phyloP scores from a whole-genome alignment of 2,113 vertebrate genomes.

The Serilophus lunatus region DNA sequence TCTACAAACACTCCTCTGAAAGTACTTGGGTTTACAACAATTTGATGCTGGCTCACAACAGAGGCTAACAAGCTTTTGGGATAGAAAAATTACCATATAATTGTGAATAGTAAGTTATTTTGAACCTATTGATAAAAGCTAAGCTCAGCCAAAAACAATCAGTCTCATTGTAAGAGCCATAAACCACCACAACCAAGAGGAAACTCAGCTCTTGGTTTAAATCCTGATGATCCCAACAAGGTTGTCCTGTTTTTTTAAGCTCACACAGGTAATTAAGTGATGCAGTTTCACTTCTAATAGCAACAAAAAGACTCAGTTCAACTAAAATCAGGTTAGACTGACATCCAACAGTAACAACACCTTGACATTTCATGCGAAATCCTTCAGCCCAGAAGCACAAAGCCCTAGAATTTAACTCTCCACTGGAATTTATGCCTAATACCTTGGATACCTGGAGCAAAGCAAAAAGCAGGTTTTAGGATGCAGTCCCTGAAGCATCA shows the following conservation, averaged over 20 bases:
- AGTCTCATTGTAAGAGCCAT: neutral
- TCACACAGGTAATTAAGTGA: neutral
- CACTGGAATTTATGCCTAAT: neutral
- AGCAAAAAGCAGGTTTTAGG: neutral
- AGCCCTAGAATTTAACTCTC: neutral
- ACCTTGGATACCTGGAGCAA: neutral
- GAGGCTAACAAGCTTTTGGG: neutral
- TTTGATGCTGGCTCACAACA: neutral
- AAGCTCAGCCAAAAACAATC: neutral
- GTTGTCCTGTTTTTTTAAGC: neutral
- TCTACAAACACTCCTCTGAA: neutral
- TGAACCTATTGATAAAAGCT: neutral
- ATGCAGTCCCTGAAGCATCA: neutral
- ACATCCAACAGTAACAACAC: neutral
- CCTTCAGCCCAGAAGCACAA: neutral
- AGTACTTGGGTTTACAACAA: neutral
- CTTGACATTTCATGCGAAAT: neutral
- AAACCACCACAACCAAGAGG: neutral
- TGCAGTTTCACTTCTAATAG: neutral
- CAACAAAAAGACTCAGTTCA: neutral
- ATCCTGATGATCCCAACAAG: neutral
- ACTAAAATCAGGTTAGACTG: neutral
- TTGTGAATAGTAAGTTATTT: neutral
- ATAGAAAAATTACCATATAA: neutral
- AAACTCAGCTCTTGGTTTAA: neutral